Evolutionary conservation across 2,797 vertebrate species (phyloP), one percentile per base, ranked within the genome.

Genomic region (Ispidina lecontei): DNA sequence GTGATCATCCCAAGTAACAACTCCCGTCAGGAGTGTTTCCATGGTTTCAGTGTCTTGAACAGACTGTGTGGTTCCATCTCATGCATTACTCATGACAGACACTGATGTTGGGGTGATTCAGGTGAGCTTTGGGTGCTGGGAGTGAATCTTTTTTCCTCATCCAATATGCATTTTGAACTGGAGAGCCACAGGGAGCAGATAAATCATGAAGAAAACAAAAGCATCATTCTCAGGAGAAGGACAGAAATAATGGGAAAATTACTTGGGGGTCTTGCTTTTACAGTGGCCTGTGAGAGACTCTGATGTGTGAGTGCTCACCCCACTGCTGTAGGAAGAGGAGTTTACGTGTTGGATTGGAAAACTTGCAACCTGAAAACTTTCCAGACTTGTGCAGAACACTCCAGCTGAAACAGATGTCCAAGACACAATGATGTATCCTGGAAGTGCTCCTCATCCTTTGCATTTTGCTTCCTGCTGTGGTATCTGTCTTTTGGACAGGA

Each of bases 81-180:
- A 41, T 94, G 90, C 88, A 78, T 92, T 91, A 88, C 87, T 94
- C 89, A 94, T n/a, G 87, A 41, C 43, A 96, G 87, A 35, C 47
- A 72, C 70, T 90, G 79, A 81, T 78, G 73, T 46, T 78, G 77
- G 63, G 70, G 70, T 90, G 76, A 84, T 95, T 86, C 95, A 86
- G 94, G 92, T 91, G 68, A 74, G 63, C 37, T 95, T 70, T 49
- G 59, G 73, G 47, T 91, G 46, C 74, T 20, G 63, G 52, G 51
- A 88, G 19, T 63, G 28, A 72, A 54, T 59, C 26, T 59, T 68
- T 26, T 54, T n/a, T n/a, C 49, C 68, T 68, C 3, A 39, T 75
- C 43, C 15, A 75, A 7, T 3, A n/a, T 19, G 12, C 7, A 6
- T 71, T 65, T 77, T 20, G 25, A 65, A 69, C 33, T 7, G 2